Evolutionary conservation across 2,113 vertebrate genomes (phyloP).

Genomic region (Hemiprocne comata): DNA sequence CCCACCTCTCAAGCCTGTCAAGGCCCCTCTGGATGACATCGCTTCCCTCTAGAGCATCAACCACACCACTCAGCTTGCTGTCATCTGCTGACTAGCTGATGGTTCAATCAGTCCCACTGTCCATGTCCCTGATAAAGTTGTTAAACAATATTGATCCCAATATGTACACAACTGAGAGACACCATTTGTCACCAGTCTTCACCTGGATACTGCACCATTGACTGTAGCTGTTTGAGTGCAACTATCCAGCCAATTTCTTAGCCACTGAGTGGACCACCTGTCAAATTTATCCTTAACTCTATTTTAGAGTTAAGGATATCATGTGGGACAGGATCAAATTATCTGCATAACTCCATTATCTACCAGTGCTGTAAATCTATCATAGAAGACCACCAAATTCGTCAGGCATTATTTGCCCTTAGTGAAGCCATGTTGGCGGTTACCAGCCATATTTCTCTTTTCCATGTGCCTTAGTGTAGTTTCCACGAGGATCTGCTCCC

Average conservation of each 20-base stretch:
- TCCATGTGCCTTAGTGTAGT: background rate
- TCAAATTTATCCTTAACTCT: background rate
- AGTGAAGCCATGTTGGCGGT: background rate
- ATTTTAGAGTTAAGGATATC: background rate
- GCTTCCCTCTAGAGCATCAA: no score
- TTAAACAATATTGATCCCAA: background rate
- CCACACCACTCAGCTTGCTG: background rate
- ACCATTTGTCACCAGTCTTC: background rate
- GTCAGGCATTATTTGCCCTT: background rate
- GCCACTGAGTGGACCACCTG: background rate
- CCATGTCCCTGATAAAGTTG: background rate
- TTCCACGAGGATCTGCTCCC: background rate
- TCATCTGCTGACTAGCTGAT: background rate
- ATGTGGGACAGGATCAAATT: background rate
- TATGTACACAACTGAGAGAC: background rate
- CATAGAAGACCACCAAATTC: background rate
- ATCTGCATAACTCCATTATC: background rate
- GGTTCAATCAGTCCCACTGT: background rate
- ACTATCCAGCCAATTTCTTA: background rate
- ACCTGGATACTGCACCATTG: background rate
- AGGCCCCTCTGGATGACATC: background rate
- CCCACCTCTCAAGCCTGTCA: no score
- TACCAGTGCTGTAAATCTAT: background rate
- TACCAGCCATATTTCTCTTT: background rate
- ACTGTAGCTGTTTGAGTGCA: background rate